Conservation (phyloP, 2,113 vertebrate species). For the Xerus inauris region DNA sequence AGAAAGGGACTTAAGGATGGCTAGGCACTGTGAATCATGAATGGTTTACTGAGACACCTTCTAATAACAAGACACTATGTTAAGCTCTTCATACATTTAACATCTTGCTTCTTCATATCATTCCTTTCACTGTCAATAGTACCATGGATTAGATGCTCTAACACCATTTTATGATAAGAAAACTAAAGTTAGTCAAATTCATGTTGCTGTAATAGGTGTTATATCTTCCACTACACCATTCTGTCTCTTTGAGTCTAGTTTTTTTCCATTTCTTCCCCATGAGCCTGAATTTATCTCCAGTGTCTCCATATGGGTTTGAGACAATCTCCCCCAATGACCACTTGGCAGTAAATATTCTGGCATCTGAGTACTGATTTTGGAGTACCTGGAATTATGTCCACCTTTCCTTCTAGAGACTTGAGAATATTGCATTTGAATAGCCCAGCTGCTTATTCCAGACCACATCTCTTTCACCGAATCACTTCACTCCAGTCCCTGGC, state of each 20-base stretch:
- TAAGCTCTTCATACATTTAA: slow-evolving; percentile 14
- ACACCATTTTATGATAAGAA: neutral
- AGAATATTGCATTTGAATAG: neutral
- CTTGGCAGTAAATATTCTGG: neutral
- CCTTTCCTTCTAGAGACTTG: neutral
- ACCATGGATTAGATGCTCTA: neutral
- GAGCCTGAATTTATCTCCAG: neutral
- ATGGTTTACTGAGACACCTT: neutral
- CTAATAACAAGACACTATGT: neutral
- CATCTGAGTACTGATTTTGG: neutral
- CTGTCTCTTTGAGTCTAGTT: neutral
- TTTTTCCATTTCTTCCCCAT: neutral
- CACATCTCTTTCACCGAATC: neutral
- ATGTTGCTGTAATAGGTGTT: neutral
- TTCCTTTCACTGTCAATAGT: neutral
- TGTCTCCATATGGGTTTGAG: neutral
- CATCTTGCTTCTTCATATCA: neutral
- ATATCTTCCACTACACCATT: neutral
- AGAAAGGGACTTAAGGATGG: slow-evolving; percentile 17
- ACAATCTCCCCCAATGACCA: neutral
- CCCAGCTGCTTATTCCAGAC: neutral
- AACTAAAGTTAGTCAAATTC: neutral
- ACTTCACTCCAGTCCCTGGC: neutral
- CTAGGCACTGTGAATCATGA: neutral
- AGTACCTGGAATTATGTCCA: neutral